These are phyloP conservation scores for Cephus spinipes DNA, from an alignment of 2,888 invertebrate species.

Conservation along the genomic window DNA sequence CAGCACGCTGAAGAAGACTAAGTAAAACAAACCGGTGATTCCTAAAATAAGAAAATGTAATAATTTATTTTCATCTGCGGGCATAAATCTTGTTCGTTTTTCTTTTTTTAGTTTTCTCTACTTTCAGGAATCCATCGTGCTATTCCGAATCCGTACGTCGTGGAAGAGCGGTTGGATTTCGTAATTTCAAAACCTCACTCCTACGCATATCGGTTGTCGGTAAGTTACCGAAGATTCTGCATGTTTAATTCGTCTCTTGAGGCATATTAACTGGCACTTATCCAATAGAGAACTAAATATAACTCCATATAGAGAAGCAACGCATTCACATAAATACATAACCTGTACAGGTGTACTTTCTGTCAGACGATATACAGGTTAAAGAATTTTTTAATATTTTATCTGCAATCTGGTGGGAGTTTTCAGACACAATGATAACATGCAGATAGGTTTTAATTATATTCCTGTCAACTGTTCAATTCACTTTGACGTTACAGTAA, in stretches of 20 bases:
- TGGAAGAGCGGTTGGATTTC: not conserved
- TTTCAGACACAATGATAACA: no score
- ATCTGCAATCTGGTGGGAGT: not conserved
- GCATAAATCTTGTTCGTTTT: not conserved
- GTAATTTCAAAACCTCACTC: not conserved
- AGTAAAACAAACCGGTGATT: slow-evolving; percentile 86
- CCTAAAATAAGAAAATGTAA: slow-evolving; percentile 71
- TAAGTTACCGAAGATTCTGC: not conserved
- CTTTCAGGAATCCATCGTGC: not conserved
- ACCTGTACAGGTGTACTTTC: not conserved
- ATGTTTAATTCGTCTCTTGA: not conserved
- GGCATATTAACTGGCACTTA: not conserved
- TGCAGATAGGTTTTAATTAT: no score
- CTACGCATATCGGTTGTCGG: not conserved
- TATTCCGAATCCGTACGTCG: not conserved
- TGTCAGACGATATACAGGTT: not conserved
- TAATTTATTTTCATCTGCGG: not conserved
- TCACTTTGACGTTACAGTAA: no score
- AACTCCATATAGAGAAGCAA: not conserved
- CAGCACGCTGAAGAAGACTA: slow-evolving; percentile 86
- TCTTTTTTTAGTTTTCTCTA: not conserved
- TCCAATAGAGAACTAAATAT: not conserved
- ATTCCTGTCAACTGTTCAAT: no score
- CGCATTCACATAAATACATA: not conserved
- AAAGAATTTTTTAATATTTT: not conserved